Evolutionary conservation across 2,888 invertebrate species (phyloP).

Genomic region (Thereva nobilitata): DNA sequence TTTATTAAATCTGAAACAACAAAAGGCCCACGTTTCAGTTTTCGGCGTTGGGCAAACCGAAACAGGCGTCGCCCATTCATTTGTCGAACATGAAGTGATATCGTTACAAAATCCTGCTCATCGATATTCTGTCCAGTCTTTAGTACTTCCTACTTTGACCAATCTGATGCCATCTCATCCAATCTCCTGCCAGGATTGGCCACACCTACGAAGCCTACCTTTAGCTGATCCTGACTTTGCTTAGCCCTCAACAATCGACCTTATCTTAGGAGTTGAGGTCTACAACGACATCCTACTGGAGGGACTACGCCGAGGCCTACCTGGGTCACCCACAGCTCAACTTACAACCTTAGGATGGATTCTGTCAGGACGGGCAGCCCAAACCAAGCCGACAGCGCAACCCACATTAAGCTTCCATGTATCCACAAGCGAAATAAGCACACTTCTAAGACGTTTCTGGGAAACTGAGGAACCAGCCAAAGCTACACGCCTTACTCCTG

Average conservation of each 20-base stretch:
- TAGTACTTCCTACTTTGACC: background rate
- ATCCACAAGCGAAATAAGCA: background rate
- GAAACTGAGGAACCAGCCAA: too few relatives aligned
- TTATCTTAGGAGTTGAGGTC: background rate
- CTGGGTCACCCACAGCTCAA: background rate
- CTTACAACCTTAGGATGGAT: background rate
- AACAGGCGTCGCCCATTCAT: background rate
- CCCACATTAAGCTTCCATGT: background rate
- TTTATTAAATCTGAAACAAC: too few relatives aligned
- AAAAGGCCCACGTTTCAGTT: too few relatives aligned
- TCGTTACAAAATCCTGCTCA: too few relatives aligned
- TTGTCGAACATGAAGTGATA: background rate
- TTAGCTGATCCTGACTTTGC: background rate
- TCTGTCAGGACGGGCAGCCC: background rate
- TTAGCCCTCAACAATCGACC: background rate
- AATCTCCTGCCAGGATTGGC: too few relatives aligned
- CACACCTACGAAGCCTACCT: background rate
- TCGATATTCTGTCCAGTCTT: background rate
- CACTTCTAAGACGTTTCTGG: background rate
- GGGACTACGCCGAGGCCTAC: background rate
- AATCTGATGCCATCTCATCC: background rate
- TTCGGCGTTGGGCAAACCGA: background rate
- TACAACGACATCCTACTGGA: background rate
- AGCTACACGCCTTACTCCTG: background rate
- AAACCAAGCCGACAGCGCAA: background rate